A percentile compares a stretch with the other conserved stretches of the same genome.
Evolutionary conservation across 2,113 vertebrate species (phyloP).

Genomic region (Crotalus tigris): DNA sequence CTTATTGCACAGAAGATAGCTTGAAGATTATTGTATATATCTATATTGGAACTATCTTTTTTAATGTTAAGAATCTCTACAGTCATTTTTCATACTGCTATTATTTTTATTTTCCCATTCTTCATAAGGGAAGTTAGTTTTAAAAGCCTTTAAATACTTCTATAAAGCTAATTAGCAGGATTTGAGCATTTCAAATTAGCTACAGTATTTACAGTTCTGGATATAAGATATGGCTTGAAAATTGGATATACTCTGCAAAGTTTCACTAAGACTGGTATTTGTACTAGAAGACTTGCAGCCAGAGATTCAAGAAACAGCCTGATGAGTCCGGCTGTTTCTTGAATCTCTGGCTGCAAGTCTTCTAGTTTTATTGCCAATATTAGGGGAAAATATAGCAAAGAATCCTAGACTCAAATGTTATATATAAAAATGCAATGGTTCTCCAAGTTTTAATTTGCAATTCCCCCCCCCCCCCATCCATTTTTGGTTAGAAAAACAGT

Average conservation of each 20-base stretch:
- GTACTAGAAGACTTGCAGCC: not conserved
- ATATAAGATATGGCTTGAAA: not conserved
- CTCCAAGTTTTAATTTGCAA: not conserved
- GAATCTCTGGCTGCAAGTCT: no score
- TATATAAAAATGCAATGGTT: not conserved
- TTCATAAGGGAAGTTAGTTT: not conserved
- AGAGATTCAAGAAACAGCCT: not conserved
- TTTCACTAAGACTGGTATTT: not conserved
- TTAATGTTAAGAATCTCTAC: constrained; percentile 9
- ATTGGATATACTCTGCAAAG: not conserved
- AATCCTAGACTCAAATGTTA: not conserved
- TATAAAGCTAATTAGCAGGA: not conserved
- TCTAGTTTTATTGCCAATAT: not conserved
- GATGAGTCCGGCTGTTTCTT: not conserved
- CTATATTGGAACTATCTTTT: not conserved
- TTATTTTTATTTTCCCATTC: not conserved
- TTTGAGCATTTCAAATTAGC: not conserved
- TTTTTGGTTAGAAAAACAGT: not conserved
- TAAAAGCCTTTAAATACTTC: not conserved
- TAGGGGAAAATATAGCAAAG: not conserved
- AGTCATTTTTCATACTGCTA: constrained; percentile 4
- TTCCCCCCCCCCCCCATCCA: not conserved
- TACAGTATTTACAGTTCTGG: not conserved
- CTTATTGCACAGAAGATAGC: not conserved
- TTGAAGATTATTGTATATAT: not conserved